These are phyloP conservation scores for Lepidocyrtinus sp. DNA, from an alignment of 2,888 invertebrate genomes.

Conservation along the genomic window DNA sequence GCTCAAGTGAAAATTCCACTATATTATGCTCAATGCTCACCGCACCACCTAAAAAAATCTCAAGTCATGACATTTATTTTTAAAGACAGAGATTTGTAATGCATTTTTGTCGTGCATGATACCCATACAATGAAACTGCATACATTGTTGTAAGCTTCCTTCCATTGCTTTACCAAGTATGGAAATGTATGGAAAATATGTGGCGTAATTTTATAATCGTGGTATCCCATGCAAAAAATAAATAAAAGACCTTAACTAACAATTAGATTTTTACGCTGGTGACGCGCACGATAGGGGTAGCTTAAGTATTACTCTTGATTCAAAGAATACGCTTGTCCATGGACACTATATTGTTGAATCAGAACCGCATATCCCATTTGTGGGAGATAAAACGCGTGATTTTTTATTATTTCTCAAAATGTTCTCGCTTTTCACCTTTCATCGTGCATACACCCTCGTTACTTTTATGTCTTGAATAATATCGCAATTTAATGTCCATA, in stretches of 20 bases:
- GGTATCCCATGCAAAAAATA: slow-evolving; percentile 21
- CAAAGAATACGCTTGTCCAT: no score
- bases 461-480: not conserved
- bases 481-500: not conserved
- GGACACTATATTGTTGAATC: no score
- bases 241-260: slow-evolving; percentile 53
- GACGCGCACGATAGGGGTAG: slow-evolving; percentile 24
- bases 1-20: not conserved
- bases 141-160: not conserved
- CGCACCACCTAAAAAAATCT: not conserved
- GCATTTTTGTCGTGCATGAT: not conserved
- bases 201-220: not conserved
- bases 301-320: not conserved
- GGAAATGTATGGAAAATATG: slow-evolving; percentile 15
- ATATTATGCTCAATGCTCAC: not conserved
- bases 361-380: no score
- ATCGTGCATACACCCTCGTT: not conserved
- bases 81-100: not conserved
- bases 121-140: not conserved
- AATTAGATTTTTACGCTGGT: slow-evolving; percentile 47
- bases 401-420: no score
- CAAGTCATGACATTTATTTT: not conserved
- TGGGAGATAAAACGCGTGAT: no score
- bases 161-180: no score
- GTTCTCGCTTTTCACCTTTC: not conserved